Conservation (phyloP, 2,797 vertebrate species). For the Myoxocephalus aenaeus region DNA sequence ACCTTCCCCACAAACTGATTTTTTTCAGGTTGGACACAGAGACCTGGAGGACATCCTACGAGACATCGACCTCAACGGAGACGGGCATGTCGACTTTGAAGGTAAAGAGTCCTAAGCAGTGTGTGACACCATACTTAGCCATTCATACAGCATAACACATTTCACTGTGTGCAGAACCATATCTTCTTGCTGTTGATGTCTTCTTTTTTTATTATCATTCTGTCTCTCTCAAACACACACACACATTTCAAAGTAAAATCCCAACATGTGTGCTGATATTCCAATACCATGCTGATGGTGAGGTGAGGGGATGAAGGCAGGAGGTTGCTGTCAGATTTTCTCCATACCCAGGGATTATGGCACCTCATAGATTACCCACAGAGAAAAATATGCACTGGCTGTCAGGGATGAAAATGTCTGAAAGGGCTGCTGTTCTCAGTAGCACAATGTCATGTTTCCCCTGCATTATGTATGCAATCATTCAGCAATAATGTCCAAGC, state of each 20-base stretch:
- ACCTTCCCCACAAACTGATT: slow-evolving; percentile 12
- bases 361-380: slow-evolving; percentile 73
- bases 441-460: background rate
- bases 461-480: background rate
- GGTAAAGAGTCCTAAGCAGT: slow-evolving; percentile 79
- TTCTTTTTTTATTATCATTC: background rate
- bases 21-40: slow-evolving; percentile 90
- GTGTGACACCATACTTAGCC: background rate
- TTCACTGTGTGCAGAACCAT: background rate
- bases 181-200: background rate
- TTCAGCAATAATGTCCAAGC: background rate
- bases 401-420: slow-evolving; percentile 61
- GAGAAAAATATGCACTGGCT: slow-evolving; percentile 53
- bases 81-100: slow-evolving; percentile 98
- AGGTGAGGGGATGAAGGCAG: slow-evolving; percentile 64
- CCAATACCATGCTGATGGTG: slow-evolving; percentile 42
- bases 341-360: slow-evolving; percentile 73
- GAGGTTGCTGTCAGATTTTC: slow-evolving; percentile 79
- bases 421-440: slow-evolving; percentile 28
- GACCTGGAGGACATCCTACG: slow-evolving; percentile 97
- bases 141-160: background rate
- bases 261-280: slow-evolving; percentile 46
- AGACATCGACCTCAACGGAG: slow-evolving; percentile 97
- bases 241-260: slow-evolving; percentile 37
- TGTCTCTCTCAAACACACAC: background rate